phyloP scores from a whole-genome alignment of 2,113 vertebrate species.

The Protobothrops flavoviridis region DNA sequence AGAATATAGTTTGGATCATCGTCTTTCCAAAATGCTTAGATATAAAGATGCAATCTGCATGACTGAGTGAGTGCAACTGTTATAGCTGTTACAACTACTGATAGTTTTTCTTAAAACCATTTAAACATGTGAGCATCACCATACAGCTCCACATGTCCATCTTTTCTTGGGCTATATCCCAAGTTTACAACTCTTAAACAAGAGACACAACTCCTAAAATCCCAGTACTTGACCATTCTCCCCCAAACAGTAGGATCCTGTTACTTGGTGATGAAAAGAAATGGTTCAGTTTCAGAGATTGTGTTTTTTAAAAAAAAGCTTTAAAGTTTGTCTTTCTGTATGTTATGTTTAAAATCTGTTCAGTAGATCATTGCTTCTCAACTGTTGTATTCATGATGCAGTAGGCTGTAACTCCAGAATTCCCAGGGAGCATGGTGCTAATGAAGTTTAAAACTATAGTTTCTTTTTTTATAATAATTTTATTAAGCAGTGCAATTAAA shows the following conservation, averaged over 20 bases:
- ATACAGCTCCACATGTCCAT: not conserved
- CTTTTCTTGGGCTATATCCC: not conserved
- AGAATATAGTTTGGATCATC: not conserved
- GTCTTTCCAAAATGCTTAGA: not conserved
- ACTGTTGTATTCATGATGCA: not conserved
- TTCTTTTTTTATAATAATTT: not conserved
- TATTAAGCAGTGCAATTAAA: not conserved
- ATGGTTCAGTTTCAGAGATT: not conserved
- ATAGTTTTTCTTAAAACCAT: not conserved
- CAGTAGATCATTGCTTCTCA: not conserved
- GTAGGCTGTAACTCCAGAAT: not conserved
- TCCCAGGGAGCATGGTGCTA: not conserved
- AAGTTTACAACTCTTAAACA: not conserved
- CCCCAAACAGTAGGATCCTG: not conserved
- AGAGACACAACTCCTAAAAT: not conserved
- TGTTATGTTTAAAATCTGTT: not conserved
- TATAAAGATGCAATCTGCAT: not conserved
- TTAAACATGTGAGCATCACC: not conserved
- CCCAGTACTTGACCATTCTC: not conserved
- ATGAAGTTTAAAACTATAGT: not conserved
- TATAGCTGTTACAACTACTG: not conserved
- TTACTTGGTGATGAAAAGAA: not conserved
- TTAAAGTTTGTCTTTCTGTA: not conserved
- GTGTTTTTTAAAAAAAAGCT: not conserved
- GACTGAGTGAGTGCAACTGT: not conserved